Conservation (phyloP, 2,797 vertebrate genomes). For the Nothura maculosa region DNA sequence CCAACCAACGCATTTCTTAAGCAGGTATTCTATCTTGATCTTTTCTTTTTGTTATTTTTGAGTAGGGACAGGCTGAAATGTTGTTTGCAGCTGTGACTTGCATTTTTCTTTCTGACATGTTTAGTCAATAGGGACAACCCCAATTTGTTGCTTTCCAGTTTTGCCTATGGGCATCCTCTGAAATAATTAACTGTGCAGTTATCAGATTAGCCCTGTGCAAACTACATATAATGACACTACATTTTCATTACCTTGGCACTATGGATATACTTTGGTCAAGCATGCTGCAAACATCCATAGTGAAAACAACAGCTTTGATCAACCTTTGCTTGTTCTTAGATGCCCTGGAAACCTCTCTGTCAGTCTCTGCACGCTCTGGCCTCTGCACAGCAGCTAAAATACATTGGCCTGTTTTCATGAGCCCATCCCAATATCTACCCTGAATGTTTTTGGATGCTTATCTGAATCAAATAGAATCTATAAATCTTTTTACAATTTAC, state of each 20-base stretch:
- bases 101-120: not conserved
- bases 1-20: not conserved
- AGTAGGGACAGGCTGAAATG: no score
- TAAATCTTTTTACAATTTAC: not conserved
- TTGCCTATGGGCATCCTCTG: not conserved
- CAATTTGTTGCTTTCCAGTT: not conserved
- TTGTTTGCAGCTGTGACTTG: not conserved
- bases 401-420: not conserved
- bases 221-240: no score
- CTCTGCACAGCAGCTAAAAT: not conserved
- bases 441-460: not conserved
- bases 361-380: not conserved
- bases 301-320: not conserved
- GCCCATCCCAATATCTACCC: not conserved
- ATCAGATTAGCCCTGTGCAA: not conserved
- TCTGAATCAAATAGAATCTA: not conserved
- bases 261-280: not conserved
- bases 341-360: not conserved
- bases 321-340: not conserved
- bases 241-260: not conserved
- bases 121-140: not conserved
- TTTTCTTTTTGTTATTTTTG: not conserved
- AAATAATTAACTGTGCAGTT: fast-evolving
- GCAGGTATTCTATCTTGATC: not conserved
- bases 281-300: not conserved